phyloP scores from a whole-genome alignment of 2,888 invertebrate species.

The Dynastes hyllus region DNA sequence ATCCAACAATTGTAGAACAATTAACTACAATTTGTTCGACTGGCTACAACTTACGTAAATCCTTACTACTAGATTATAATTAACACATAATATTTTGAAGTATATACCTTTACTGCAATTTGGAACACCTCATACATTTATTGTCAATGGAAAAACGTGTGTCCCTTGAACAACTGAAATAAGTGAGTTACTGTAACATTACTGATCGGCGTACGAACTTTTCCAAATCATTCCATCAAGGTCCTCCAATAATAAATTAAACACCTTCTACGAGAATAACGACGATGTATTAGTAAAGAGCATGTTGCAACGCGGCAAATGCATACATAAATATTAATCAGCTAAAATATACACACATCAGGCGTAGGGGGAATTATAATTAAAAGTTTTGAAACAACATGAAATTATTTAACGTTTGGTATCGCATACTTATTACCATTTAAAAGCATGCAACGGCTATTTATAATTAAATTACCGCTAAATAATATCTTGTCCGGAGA shows the following conservation, averaged over 20 bases:
- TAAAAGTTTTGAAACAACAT: slow-evolving; percentile 30
- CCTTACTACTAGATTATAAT: no score
- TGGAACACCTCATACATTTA: no score
- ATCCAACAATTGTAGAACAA: no score
- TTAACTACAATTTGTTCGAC: no score
- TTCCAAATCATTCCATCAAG: slow-evolving; percentile 9
- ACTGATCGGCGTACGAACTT: not conserved
- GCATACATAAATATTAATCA: slow-evolving; percentile 41
- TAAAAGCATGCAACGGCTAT: not conserved
- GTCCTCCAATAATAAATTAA: slow-evolving; percentile 6
- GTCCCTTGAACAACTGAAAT: no score
- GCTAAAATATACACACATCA: slow-evolving; percentile 23
- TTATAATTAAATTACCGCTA: slow-evolving; percentile 4
- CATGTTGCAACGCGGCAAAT: slow-evolving; percentile 16
- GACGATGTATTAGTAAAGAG: not conserved
- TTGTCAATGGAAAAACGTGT: no score
- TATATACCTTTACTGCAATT: no score
- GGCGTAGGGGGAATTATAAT: slow-evolving; percentile 31
- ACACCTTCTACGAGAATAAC: not conserved
- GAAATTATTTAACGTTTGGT: slow-evolving; percentile 29
- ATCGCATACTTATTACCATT: slow-evolving; percentile 24
- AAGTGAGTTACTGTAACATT: not conserved
- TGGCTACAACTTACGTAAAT: no score
- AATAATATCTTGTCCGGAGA: not conserved
- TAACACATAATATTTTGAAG: no score